Evolutionary conservation across 2,888 invertebrate species (phyloP).

Genomic region (Tillus elongatus): DNA sequence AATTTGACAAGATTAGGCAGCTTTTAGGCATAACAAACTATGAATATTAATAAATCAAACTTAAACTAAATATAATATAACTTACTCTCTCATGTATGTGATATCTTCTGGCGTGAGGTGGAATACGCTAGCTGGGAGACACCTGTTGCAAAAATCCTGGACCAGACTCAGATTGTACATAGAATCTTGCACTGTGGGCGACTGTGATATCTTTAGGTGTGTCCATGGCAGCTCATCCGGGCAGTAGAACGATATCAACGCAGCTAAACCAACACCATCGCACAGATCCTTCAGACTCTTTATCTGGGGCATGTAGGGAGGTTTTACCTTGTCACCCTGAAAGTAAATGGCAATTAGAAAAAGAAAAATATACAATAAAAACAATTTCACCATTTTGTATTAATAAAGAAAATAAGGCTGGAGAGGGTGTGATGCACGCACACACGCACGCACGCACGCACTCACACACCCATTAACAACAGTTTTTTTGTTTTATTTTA

Average conservation of each 20-base stretch:
- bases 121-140: conserved; percentile 81
- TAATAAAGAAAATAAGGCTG: no score
- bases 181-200: conserved; percentile 78
- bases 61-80: conserved; percentile 14
- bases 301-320: conserved; percentile 57
- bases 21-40: no score
- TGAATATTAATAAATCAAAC: no score
- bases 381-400: no score
- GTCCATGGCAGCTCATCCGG: conserved; percentile 66
- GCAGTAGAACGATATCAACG: conserved; percentile 85
- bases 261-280: conserved; percentile 83
- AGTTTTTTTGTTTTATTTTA: no score
- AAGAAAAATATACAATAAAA: no score
- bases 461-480: no score
- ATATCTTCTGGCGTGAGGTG: conserved; percentile 94
- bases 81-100: conserved; percentile 82
- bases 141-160: conserved; percentile 73
- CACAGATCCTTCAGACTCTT: conserved; percentile 80
- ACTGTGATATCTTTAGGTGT: conserved; percentile 53
- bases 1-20: no score
- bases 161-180: conserved; percentile 85
- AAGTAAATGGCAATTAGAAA: no score
- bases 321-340: conserved; percentile 49
- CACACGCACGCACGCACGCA: no score
- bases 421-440: no score